Base-by-base conservation (phyloP, 2,113 vertebrate species). In the Sitta europaea region DNA sequence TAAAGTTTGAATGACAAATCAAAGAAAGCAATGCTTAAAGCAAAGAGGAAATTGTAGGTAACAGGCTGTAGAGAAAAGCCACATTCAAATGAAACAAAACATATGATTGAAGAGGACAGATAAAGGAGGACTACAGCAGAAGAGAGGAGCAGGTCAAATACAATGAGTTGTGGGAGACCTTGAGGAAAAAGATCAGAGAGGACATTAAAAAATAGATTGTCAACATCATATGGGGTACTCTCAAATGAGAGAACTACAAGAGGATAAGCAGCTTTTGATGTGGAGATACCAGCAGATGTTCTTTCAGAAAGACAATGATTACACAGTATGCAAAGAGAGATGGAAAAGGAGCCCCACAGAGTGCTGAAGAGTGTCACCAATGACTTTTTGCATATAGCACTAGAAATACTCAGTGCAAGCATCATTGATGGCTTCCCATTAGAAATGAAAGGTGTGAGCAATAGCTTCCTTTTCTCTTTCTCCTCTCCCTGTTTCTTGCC, bases 191-290 rank as follows among this genome's bases (percentile, higher is more conserved):
- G 88, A 97, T 97, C 90, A 96, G 86, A 97, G 90, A 74, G 62
- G 66, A 96, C 75, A 90, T 90, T 62, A 95, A 86, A 93, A 97
- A 93, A 92, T 87, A 70, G 15, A 84, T 86, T 96, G 92, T 82
- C 90, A 92, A 42, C 84, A 77, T 96, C 88, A 88, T 94, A 96
- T 91, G 88, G 84, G 80, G 86, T 96, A 62, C 86, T 97, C 83
- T 95, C 75, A 94, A 95, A 96, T 95, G 84, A 96, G 51, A 97
- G 87, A 94, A 23, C 88, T 97, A 87, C 92, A 96, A 96, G 92
- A 91, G 94, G 86, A 95, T 92, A 61, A 92, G 84, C 91, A 66
- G 91, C 92, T 92, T 97, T 97, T 97, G 97, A 97, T 97, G 95
- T 95, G 58, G 78, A 43, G 54, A 65, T 82, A 66, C 27, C 62